These are phyloP conservation scores for Acipenser oxyrinchus DNA, from an alignment of 2,797 vertebrate genomes.

Conservation along the genomic window DNA sequence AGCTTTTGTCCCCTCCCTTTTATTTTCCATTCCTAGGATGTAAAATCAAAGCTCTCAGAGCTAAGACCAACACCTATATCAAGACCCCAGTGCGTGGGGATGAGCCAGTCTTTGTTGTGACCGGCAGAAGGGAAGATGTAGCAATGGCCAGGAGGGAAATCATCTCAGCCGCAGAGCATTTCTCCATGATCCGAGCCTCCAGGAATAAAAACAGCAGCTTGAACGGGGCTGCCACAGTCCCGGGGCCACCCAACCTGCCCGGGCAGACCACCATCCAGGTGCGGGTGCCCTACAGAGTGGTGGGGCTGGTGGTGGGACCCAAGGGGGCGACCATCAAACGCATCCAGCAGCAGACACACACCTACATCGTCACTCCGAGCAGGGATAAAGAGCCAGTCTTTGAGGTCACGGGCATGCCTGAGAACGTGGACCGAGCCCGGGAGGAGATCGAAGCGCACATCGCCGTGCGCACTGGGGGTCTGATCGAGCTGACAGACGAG, in stretches of 20 bases:
- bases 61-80: conserved; percentile 96
- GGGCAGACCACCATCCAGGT: conserved; percentile 96
- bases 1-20: conserved; percentile 3
- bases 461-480: conserved; percentile 82
- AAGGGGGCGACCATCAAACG: conserved; percentile 93
- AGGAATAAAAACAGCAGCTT: conserved; percentile 82
- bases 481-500: conserved; percentile 83
- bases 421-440: conserved; percentile 87
- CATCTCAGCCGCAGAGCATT: conserved; percentile 91
- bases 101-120: conserved; percentile 95
- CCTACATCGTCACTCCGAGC: conserved; percentile 92
- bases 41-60: conserved; percentile 95
- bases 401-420: conserved; percentile 92
- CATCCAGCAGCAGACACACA: conserved; percentile 94
- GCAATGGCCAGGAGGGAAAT: conserved; percentile 94
- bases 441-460: conserved; percentile 96
- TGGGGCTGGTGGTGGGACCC: conserved; percentile 88
- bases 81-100: conserved; percentile 94
- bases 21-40: conserved; percentile 63
- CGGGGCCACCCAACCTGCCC: conserved; percentile 81
- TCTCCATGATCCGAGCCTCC: conserved; percentile 93
- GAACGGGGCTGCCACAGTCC: conserved; percentile 64
- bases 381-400: conserved; percentile 93
- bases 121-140: conserved; percentile 90
- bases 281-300: conserved; percentile 89